A percentile compares a stretch with the other conserved stretches of the same genome.
phyloP scores from a whole-genome alignment of 53 echinoderm and acorn worm species.

The Holothuria leucospilota region DNA sequence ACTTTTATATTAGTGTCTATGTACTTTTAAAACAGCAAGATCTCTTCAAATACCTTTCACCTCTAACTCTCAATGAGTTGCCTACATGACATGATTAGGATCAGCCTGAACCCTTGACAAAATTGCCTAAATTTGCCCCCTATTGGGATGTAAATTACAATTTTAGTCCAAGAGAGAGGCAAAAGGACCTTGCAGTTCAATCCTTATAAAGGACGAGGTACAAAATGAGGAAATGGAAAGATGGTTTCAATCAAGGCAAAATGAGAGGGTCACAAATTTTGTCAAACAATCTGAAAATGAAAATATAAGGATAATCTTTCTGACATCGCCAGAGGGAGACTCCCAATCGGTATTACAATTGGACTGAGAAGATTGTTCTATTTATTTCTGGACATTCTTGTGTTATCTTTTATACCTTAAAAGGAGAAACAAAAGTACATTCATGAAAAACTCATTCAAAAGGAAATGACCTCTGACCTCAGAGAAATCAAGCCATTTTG shows the following conservation, averaged over 20 bases:
- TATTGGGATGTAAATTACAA: slow-evolving; percentile 36
- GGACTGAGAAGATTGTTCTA: no score
- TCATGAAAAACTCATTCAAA: no score
- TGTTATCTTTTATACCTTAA: no score
- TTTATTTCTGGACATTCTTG: no score
- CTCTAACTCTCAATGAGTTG: no score
- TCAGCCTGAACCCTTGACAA: not conserved
- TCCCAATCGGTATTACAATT: no score
- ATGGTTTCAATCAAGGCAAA: slow-evolving; percentile 36
- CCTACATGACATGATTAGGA: no score
- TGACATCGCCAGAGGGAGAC: slow-evolving; percentile 7
- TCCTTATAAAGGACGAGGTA: not conserved
- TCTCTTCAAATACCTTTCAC: no score
- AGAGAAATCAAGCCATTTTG: no score
- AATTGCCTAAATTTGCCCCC: slow-evolving; percentile 43
- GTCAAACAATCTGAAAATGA: slow-evolving; percentile 29
- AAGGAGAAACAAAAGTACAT: no score
- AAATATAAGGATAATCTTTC: slow-evolving; percentile 43
- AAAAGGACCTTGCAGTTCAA: not conserved
- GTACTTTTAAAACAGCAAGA: no score
- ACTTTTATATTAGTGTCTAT: no score
- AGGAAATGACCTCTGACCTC: slow-evolving; percentile 32
- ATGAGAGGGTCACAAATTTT: slow-evolving; percentile 30
- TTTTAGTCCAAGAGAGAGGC: slow-evolving; percentile 14
- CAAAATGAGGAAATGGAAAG: slow-evolving; percentile 8